phyloP scores from a whole-genome alignment of 2,797 vertebrate species.

The Pangasius mekongensis region DNA sequence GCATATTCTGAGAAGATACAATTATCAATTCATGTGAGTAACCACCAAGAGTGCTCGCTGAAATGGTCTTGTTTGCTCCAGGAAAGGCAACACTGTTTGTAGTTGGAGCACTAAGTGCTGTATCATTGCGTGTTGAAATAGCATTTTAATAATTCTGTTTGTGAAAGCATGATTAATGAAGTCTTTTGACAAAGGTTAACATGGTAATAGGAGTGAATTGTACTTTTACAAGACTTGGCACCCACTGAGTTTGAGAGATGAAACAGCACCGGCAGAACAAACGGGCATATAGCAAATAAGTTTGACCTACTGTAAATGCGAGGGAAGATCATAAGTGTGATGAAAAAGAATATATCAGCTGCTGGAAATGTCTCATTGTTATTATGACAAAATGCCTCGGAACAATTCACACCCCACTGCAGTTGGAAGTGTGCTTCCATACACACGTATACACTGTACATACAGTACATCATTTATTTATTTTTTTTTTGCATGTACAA shows the following conservation, averaged over 20 bases:
- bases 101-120: slow-evolving; percentile 15
- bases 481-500: not conserved
- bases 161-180: slow-evolving; percentile 46
- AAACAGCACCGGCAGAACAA: slow-evolving; percentile 37
- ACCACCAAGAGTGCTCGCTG: not conserved
- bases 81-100: slow-evolving; percentile 2
- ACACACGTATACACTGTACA: not conserved
- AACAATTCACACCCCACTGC: slow-evolving; percentile 12
- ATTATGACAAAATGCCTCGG: slow-evolving; percentile 4
- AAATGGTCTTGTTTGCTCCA: slow-evolving; percentile 14
- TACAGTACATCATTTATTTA: not conserved
- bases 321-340: slow-evolving; percentile 31
- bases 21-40: slow-evolving; percentile 26
- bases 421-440: slow-evolving; percentile 3
- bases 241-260: slow-evolving; percentile 39
- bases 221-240: slow-evolving; percentile 25
- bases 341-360: slow-evolving; percentile 32
- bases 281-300: slow-evolving; percentile 37
- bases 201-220: slow-evolving; percentile 43
- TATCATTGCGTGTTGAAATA: not conserved
- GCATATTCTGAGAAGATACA: not conserved
- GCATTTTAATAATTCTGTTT: slow-evolving; percentile 44
- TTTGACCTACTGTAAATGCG: slow-evolving; percentile 49
- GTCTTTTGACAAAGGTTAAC: slow-evolving; percentile 47
- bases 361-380: slow-evolving; percentile 23